Conservation (phyloP, 2,797 vertebrate species). For the Lacerta viridis region DNA sequence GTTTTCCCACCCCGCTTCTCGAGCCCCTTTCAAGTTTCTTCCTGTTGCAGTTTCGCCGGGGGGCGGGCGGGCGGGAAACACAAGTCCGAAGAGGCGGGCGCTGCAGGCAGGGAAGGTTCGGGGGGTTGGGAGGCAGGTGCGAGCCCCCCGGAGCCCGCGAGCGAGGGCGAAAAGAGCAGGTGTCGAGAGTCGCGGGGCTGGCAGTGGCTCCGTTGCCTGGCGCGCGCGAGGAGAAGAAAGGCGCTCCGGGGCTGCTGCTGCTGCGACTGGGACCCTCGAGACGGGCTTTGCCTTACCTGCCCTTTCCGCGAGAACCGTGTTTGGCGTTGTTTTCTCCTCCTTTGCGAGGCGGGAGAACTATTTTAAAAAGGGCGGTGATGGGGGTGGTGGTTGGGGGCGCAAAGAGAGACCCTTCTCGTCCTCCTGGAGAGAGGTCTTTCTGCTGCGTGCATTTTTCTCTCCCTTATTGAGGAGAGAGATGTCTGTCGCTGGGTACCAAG, state of each 20-base stretch:
- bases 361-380: no score
- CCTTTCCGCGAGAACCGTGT: neutral
- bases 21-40: slow-evolving; percentile 33
- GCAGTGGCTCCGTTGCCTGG: neutral
- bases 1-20: slow-evolving; percentile 13
- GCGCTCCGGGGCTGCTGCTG: neutral
- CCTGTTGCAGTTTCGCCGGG: neutral
- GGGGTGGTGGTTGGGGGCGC: no score
- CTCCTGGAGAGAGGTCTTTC: neutral
- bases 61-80: neutral
- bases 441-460: neutral
- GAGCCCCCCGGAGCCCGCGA: neutral
- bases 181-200: neutral
- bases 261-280: neutral
- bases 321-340: neutral
- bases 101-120: neutral
- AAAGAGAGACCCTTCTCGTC: neutral
- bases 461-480: neutral
- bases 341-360: neutral
- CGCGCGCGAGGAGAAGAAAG: neutral
- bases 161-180: neutral
- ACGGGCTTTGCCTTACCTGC: neutral
- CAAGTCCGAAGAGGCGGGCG: neutral
- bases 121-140: neutral
- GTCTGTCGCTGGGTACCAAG: neutral